Evolutionary conservation across 2,888 invertebrate genomes (phyloP), one percentile per base, ranked within the genome.

Genomic region (Tigriopus californicus): DNA sequence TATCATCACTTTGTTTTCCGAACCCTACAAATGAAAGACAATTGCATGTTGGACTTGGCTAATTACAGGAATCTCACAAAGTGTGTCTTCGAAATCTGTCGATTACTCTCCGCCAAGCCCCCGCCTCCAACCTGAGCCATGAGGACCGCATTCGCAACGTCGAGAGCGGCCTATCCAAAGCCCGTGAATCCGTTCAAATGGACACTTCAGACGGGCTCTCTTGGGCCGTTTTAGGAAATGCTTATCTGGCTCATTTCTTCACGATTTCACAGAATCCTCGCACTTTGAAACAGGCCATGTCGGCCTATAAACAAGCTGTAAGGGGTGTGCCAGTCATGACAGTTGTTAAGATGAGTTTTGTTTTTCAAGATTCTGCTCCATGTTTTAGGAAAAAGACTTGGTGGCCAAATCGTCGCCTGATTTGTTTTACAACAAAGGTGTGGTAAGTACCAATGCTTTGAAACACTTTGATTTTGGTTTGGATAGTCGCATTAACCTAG

Each of bases 181-280:
- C 89, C 0, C 85, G 83, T 69, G 85, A 87, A 67, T 86, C 89
- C 0, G 82, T 90, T 0, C 76, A 81, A 53, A 69, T 84, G 40
- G 85, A 89, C 67, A 77, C 81, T 10, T 74, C 75, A 56, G 88
- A 89, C 72, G 87, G 88, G 1, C 73, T 79, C 8, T 88, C 88
- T 0, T 90, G 90, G 89, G 76, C 80, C 57, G 79, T 87, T 58
- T 73, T 89, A 54, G 90, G 86, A 25, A 90, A 88, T 73, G 85
- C 89, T 0, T 84, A 87, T 69, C 71, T 89, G 61, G 82, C 84
- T 58, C 79, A 80, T 59, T 89, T 83, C 70, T 89, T 89, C 69
- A 78, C 77, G 48, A 75, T 81, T 41, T 76, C 79, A 1, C 86
- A 87, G 68, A 80, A 82, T 66, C 81, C 83, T 0, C 76, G 77